phyloP scores from a whole-genome alignment of 2,888 invertebrate species.

The Apantesis nais region DNA sequence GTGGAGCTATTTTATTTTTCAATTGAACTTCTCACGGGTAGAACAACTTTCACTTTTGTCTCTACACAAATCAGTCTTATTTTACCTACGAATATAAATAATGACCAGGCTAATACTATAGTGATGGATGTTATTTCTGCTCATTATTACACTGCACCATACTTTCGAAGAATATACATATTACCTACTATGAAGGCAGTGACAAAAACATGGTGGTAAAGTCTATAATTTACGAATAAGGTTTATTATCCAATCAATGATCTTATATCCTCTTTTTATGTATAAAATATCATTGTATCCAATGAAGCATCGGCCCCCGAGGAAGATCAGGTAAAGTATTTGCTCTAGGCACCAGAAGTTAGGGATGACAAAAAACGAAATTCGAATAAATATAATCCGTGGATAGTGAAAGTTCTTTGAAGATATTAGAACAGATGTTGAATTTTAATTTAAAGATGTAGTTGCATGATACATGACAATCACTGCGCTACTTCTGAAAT shows the following conservation, averaged over 20 bases:
- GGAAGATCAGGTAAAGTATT: no score
- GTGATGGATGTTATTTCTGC: not conserved
- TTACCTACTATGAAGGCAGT: no score
- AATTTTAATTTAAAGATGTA: not conserved
- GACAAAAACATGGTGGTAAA: not conserved
- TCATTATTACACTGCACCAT: not conserved
- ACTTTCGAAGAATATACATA: not conserved
- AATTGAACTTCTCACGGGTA: constrained; percentile 18
- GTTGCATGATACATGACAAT: not conserved
- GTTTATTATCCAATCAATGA: no score
- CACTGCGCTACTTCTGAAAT: no score
- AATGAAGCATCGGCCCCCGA: not conserved
- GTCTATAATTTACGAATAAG: not conserved
- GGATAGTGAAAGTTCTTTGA: no score
- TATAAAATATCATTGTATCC: no score
- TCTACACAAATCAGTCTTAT: constrained; percentile 19
- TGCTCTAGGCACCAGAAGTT: no score
- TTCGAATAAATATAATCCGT: no score
- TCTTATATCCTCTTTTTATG: no score
- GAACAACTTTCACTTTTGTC: constrained; percentile 22
- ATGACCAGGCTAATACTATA: not conserved
- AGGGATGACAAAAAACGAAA: no score
- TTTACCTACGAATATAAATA: not conserved
- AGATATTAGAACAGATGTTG: no score
- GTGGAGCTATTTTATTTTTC: not conserved